Conservation (phyloP, 2,113 vertebrate species). For the Onychostoma macrolepis region DNA sequence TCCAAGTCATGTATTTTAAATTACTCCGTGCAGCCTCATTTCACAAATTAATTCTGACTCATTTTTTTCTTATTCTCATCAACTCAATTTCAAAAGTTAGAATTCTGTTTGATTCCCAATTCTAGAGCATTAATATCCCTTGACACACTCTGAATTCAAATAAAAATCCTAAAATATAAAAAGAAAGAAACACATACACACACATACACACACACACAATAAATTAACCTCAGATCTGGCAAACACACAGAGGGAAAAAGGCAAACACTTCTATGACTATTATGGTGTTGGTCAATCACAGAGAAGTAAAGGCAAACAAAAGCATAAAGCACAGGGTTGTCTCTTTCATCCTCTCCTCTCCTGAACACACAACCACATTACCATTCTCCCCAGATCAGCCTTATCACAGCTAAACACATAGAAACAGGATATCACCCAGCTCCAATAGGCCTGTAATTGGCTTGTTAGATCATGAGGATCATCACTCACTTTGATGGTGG, state of each 20-base stretch:
- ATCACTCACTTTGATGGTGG: slow-evolving; percentile 66
- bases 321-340: slow-evolving; percentile 5
- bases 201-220: not conserved
- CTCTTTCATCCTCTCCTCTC: slow-evolving; percentile 56
- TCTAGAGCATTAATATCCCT: not conserved
- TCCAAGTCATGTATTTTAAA: not conserved
- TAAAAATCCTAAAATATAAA: not conserved
- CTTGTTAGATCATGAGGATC: slow-evolving; percentile 67
- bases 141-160: not conserved
- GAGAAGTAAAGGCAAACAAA: slow-evolving; percentile 9
- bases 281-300: not conserved
- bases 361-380: slow-evolving; percentile 56
- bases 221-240: not conserved
- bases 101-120: slow-evolving; percentile 2
- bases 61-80: not conserved
- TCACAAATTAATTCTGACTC: not conserved
- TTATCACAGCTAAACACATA: slow-evolving; percentile 70
- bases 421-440: slow-evolving; percentile 8
- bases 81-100: slow-evolving; percentile 5
- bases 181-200: not conserved
- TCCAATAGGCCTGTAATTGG: slow-evolving; percentile 62
- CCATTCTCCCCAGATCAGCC: slow-evolving; percentile 63
- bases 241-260: not conserved
- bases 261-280: not conserved
- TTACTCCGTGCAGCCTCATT: not conserved